Percentiles rank a stretch among this genome's conserved stretches.
Evolutionary conservation across 1,140 invertebrate species (phyloP).

Genomic region (Paramacrobiotus metropolitanus): DNA sequence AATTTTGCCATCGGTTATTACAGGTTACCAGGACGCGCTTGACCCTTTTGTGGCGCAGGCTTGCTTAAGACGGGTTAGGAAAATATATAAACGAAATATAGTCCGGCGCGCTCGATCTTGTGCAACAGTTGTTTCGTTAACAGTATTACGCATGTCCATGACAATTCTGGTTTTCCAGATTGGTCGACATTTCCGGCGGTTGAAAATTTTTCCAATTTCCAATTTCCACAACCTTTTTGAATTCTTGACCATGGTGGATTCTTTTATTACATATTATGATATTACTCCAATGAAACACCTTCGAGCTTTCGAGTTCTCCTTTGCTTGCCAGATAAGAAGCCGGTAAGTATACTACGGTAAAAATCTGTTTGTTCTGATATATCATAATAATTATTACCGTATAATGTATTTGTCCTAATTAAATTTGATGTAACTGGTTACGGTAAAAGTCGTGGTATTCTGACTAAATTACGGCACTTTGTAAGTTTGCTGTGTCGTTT

Average conservation of each 20-base stretch:
- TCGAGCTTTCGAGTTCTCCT: conserved; percentile 37
- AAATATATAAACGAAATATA: too few species aligned
- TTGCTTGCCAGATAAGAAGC: conserved; percentile 44
- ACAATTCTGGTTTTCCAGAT: too few species aligned
- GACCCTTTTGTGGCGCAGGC: conserved; percentile 46
- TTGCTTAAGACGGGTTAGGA: conserved; percentile 43
- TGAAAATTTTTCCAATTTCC: conserved; percentile 44
- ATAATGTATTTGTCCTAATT: too few species aligned
- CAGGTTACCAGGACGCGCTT: conserved; percentile 33
- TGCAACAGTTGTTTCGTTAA: too few species aligned
- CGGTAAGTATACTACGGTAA: conserved; percentile 30
- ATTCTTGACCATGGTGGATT: conserved; percentile 53
- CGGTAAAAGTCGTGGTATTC: too few species aligned
- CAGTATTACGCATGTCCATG: too few species aligned
- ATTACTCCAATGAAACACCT: conserved; percentile 16
- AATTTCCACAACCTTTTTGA: conserved; percentile 62
- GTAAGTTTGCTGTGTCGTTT: too few species aligned
- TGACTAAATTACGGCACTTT: too few species aligned
- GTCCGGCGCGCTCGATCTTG: too few species aligned
- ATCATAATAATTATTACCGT: not conserved
- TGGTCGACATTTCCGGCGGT: conserved; percentile 36
- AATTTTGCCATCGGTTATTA: not conserved
- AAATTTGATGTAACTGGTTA: too few species aligned
- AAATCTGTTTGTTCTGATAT: conserved; percentile 30
- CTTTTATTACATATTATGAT: conserved; percentile 34